A percentile compares a stretch with the other conserved stretches of the same genome.
Conservation (phyloP, 1,140 invertebrate species). For the Apis dorsata region DNA sequence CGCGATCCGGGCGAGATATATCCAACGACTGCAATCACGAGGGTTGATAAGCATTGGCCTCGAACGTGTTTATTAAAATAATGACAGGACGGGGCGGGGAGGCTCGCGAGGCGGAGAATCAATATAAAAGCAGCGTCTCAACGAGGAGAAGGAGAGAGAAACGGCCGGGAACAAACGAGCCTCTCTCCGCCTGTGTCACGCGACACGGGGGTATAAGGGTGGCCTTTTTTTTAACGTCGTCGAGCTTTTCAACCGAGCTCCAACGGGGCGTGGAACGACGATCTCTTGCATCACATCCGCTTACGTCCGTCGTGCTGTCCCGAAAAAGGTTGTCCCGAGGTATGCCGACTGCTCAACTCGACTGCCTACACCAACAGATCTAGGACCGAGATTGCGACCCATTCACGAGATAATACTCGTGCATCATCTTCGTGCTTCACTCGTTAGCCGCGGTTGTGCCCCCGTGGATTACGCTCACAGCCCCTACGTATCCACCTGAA, state of each 20-base stretch:
- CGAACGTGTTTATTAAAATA: slow-evolving; percentile 32
- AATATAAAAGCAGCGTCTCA: neutral
- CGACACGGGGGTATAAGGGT: neutral
- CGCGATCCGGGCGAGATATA: neutral
- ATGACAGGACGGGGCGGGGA: slow-evolving; percentile 5
- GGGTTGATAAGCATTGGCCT: neutral
- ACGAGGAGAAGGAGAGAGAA: neutral
- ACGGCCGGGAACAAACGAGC: slow-evolving; percentile 16
- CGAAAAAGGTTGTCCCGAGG: slow-evolving; percentile 39
- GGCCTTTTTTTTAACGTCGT: slow-evolving; percentile 12
- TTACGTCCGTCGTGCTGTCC: slow-evolving; percentile 37
- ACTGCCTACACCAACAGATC: slow-evolving; percentile 46
- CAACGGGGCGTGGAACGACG: slow-evolving; percentile 17
- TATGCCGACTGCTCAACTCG: slow-evolving; percentile 38
- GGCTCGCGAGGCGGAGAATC: neutral
- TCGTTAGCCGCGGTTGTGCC: slow-evolving; percentile 51
- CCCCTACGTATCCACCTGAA: slow-evolving; percentile 14
- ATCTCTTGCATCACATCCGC: slow-evolving; percentile 47
- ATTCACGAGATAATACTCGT: slow-evolving; percentile 54
- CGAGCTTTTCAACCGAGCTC: slow-evolving; percentile 22
- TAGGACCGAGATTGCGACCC: slow-evolving; percentile 51
- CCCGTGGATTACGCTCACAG: slow-evolving; percentile 43
- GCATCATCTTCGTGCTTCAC: slow-evolving; percentile 49
- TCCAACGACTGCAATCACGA: neutral
- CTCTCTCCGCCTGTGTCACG: slow-evolving; percentile 9